phyloP scores from a whole-genome alignment of 2,888 invertebrate genomes.

The Xestia c-nigrum region DNA sequence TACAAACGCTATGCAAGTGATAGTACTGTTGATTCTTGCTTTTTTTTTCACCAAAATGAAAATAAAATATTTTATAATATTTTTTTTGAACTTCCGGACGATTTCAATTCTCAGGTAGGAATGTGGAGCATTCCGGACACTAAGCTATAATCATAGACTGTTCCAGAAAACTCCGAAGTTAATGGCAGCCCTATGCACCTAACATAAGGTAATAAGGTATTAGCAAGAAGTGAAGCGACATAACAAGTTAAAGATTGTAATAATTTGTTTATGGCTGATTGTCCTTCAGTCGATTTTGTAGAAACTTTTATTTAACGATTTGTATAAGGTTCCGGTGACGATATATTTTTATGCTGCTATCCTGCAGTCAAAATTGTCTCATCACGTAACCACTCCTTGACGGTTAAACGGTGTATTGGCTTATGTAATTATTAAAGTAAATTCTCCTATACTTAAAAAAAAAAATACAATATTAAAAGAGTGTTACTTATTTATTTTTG shows the following conservation, averaged over 20 bases:
- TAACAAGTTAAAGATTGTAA: not conserved
- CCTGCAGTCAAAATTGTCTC: not conserved
- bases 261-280: not conserved
- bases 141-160: not conserved
- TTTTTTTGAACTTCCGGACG: not conserved
- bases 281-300: not conserved
- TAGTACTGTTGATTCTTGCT: not conserved
- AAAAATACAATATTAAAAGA: not conserved
- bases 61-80: no score
- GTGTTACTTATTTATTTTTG: not conserved
- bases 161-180: no score
- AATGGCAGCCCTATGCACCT: not conserved
- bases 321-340: not conserved
- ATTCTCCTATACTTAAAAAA: not conserved
- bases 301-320: not conserved
- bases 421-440: no score
- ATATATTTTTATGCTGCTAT: not conserved
- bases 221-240: not conserved
- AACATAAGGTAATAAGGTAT: not conserved
- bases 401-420: not conserved
- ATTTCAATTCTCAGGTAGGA: not conserved
- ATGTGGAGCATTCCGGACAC: not conserved
- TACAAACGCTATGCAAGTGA: not conserved
- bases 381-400: no score
- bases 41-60: not conserved